Base-by-base conservation (phyloP, 1,140 invertebrate genomes). In the Sesamia nonagrioides region DNA sequence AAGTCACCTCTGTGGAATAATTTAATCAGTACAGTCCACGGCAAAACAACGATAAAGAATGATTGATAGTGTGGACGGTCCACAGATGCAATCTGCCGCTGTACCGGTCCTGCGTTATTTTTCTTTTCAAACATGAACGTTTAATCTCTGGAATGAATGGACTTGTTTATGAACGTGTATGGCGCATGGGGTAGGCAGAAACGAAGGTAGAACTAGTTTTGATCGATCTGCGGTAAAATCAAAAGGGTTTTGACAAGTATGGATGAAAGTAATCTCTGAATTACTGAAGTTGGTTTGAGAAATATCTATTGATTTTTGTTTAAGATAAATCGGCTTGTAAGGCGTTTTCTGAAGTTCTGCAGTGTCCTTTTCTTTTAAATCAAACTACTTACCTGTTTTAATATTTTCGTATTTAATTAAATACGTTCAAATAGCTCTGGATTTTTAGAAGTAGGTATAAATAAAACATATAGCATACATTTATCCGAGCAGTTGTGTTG, bases 21-120 rank as follows among this genome's bases (percentile, higher is more conserved):
- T 92, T 94, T 94, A 91, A 94, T 92, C 91, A 91, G 87, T 86
- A 86, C 78, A 80, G 84, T 78, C 82, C 81, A 78, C 73, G 81
- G 90, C 91, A 88, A 91, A 91, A 91, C 80, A 84, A 91, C 85
- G 92, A 92, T 94, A 92, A 90, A 85, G 80, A 79, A 89, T 94
- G 92, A 94, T 94, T 90, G 92, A 94, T 94, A 80, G 84, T 82
- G 83, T 60, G 37, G 81, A 78, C 78, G 84, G 50, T 80, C 66
- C 80, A 69, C 78, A 68, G 90, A 89, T 91, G 88, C 89, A 86
- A 90, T 90, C 87, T 86, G 78, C 80, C 80, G 74, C 75, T 56
- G 79, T 76, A 61, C 77, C 50, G 54, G 68, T 69, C 42, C 48
- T 48, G 73, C 54, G 60, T 80, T 76, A 80, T 84, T 80, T 79